Percentiles rank a stretch among this genome's conserved stretches.
Evolutionary conservation across 1,140 invertebrate genomes (phyloP).

Genomic region (Zaprionus capensis): DNA sequence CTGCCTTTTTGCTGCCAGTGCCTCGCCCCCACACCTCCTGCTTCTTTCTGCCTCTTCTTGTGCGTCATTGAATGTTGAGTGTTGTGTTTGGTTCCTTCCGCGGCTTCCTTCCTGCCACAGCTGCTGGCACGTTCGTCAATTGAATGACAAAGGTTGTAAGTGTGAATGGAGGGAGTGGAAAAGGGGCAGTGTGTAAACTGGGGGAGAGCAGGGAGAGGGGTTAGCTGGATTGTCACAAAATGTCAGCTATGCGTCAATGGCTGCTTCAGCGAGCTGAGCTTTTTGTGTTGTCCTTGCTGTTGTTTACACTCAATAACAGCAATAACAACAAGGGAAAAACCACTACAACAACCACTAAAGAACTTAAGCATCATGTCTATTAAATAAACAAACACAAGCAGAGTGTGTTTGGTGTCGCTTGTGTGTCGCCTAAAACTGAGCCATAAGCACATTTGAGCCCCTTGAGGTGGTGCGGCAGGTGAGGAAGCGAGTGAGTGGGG

Average conservation of each 20-base stretch:
- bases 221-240: slow-evolving; percentile 45
- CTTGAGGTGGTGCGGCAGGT: slow-evolving; percentile 14
- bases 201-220: no score
- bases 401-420: slow-evolving; percentile 18
- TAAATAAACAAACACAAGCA: slow-evolving; percentile 62
- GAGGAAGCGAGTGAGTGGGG: background rate
- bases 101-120: slow-evolving; percentile 3
- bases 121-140: slow-evolving; percentile 13
- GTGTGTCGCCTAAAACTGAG: slow-evolving; percentile 42
- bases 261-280: background rate
- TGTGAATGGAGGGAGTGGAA: background rate
- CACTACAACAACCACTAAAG: slow-evolving; percentile 18
- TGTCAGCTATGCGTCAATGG: slow-evolving; percentile 52
- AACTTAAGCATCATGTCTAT: slow-evolving; percentile 59
- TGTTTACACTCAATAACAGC: slow-evolving; percentile 52
- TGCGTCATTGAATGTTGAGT: slow-evolving; percentile 21
- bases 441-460: slow-evolving; percentile 58
- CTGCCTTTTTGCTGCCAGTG: background rate
- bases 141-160: slow-evolving; percentile 27
- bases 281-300: slow-evolving; percentile 31
- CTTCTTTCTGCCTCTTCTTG: slow-evolving; percentile 38
- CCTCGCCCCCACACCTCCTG: background rate
- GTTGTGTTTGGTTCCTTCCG: slow-evolving; percentile 20
- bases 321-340: background rate
- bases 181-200: background rate